Evolutionary conservation across 2,113 vertebrate species (phyloP).

Genomic region (Atlantisia rogersi): DNA sequence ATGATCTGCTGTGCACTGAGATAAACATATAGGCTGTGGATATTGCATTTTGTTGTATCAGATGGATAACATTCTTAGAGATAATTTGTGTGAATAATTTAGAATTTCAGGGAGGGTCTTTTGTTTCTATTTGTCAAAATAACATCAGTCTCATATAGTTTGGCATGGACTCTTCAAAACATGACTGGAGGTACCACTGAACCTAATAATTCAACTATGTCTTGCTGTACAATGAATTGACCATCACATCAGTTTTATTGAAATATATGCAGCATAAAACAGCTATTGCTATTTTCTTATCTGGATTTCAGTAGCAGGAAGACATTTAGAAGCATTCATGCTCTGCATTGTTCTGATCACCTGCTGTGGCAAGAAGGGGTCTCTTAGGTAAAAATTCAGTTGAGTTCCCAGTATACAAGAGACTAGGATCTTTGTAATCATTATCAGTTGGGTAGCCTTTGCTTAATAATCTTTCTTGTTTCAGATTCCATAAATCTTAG

Average conservation of each 20-base stretch:
- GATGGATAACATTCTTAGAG: neutral
- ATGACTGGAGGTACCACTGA: neutral
- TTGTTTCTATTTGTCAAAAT: conserved; percentile 21
- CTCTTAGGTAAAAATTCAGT: neutral
- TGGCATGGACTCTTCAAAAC: neutral
- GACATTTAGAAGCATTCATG: neutral
- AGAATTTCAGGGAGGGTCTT: neutral
- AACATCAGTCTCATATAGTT: neutral
- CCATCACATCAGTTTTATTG: neutral
- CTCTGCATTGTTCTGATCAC: neutral
- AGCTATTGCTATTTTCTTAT: neutral
- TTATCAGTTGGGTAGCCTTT: neutral
- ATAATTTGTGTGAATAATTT: neutral
- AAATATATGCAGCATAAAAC: neutral
- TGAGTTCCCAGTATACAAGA: neutral
- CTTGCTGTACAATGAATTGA: neutral
- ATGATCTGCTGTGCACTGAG: neutral
- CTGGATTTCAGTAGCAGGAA: neutral
- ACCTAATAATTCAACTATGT: conserved; percentile 23
- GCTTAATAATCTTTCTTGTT: neutral
- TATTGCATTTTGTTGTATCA: neutral
- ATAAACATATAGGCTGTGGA: neutral
- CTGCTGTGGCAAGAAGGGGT: neutral
- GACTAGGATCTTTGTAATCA: neutral
- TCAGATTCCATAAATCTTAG: neutral